Evolutionary conservation across 23 tunicate species (phyloP).

Genomic region (Oikopleura vanhoeffeni): DNA sequence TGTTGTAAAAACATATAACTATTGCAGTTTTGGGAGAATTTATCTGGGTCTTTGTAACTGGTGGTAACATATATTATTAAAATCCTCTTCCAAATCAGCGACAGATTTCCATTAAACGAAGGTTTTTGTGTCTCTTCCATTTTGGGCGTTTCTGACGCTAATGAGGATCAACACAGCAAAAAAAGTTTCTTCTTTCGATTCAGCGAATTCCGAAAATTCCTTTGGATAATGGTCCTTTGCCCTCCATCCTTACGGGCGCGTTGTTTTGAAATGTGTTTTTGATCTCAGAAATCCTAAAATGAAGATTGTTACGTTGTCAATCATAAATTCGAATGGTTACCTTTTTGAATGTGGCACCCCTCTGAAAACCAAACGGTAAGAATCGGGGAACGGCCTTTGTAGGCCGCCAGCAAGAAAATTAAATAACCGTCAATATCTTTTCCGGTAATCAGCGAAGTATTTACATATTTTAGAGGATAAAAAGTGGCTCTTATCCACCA

Average conservation of each 20-base stretch:
- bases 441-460: too few relatives aligned
- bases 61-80: background rate
- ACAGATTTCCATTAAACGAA: background rate
- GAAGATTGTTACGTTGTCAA: too few relatives aligned
- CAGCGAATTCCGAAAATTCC: constrained; percentile 37
- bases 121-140: background rate
- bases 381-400: too few relatives aligned
- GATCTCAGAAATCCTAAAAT: constrained; percentile 12
- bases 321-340: too few relatives aligned
- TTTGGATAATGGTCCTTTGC: constrained; percentile 54
- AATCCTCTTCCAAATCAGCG: background rate
- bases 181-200: background rate
- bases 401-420: too few relatives aligned
- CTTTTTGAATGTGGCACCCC: too few relatives aligned
- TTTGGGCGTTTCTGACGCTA: background rate
- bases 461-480: too few relatives aligned
- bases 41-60: background rate
- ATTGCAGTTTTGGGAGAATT: background rate
- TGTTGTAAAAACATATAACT: background rate
- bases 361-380: too few relatives aligned
- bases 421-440: too few relatives aligned
- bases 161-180: constrained; percentile 62
- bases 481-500: too few relatives aligned
- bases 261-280: constrained; percentile 25
- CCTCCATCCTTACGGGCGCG: constrained; percentile 92